phyloP scores from a whole-genome alignment of 2,888 invertebrate genomes.

The Drosophila nr. medialis region DNA sequence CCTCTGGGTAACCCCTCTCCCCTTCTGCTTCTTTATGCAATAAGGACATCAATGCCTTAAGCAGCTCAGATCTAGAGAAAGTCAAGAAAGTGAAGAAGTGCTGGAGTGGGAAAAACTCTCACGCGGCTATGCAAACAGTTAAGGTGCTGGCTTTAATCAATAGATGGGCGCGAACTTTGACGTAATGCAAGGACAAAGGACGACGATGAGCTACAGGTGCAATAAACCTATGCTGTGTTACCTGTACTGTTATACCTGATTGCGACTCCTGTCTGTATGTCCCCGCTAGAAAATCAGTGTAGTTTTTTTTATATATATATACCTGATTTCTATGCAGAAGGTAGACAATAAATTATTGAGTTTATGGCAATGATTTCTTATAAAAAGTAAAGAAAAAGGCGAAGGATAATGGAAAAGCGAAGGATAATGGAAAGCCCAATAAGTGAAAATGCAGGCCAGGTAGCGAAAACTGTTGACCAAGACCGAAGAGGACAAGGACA shows the following conservation, averaged over 20 bases:
- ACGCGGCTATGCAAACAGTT: slow-evolving; percentile 49
- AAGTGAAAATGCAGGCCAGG: slow-evolving; percentile 51
- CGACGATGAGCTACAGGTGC: slow-evolving; percentile 60
- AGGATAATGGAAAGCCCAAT: slow-evolving; percentile 68
- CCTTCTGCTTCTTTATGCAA: slow-evolving; percentile 14
- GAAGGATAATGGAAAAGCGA: slow-evolving; percentile 34
- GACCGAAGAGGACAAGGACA: slow-evolving; percentile 23
- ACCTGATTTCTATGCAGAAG: slow-evolving; percentile 64
- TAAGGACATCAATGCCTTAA: slow-evolving; percentile 51
- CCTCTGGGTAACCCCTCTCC: background rate
- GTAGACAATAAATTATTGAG: slow-evolving; percentile 70
- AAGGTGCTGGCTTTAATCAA: slow-evolving; percentile 27
- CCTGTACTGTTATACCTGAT: slow-evolving; percentile 37
- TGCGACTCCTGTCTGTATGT: background rate
- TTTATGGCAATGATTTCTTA: slow-evolving; percentile 65
- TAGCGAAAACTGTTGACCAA: slow-evolving; percentile 51
- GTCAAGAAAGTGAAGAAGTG: slow-evolving; percentile 39
- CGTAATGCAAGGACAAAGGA: slow-evolving; percentile 39
- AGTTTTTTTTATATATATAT: slow-evolving; percentile 30
- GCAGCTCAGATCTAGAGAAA: slow-evolving; percentile 46
- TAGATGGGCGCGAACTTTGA: slow-evolving; percentile 60
- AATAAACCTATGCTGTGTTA: slow-evolving; percentile 31
- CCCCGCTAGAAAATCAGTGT: slow-evolving; percentile 37
- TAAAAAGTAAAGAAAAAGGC: slow-evolving; percentile 17
- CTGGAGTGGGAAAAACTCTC: slow-evolving; percentile 40